Evolutionary conservation across 2,888 invertebrate genomes (phyloP).

Genomic region (Cyclophora albipunctata): DNA sequence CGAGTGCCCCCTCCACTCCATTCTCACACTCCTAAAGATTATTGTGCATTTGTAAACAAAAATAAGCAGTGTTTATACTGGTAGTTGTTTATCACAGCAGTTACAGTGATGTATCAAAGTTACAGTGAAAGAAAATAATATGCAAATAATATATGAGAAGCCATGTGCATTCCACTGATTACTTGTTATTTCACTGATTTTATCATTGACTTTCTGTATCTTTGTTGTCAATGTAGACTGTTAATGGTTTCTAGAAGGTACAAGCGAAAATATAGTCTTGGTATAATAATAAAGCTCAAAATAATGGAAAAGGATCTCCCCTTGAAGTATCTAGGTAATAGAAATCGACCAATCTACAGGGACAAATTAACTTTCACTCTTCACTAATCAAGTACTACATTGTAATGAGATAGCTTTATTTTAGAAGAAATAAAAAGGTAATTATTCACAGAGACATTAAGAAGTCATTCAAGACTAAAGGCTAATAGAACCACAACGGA

Average conservation of each 20-base stretch:
- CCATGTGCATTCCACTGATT: constrained; percentile 41
- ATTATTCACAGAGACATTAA: background rate
- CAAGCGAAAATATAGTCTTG: background rate
- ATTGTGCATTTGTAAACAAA: constrained; percentile 47
- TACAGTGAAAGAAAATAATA: constrained; percentile 19
- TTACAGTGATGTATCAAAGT: background rate
- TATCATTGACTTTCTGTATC: constrained; percentile 1
- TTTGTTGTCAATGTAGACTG: background rate
- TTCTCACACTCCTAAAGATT: constrained; percentile 62
- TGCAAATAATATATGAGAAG: constrained; percentile 40
- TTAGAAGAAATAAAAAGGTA: constrained; percentile 1
- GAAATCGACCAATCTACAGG: constrained; percentile 10
- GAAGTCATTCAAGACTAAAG: constrained; percentile 6
- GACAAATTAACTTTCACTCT: constrained; percentile 9
- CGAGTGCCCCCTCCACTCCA: constrained; percentile 73
- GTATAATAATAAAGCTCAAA: background rate
- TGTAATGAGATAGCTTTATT: constrained; percentile 1
- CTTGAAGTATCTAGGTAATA: constrained; percentile 16
- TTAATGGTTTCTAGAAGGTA: background rate
- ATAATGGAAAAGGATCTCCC: constrained; percentile 20
- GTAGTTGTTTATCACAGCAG: constrained; percentile 11
- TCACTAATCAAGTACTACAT: constrained; percentile 4
- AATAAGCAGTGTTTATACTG: constrained; percentile 31
- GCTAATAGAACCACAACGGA: constrained; percentile 6
- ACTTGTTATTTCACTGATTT: constrained; percentile 3